Base-by-base conservation (phyloP, 2,113 vertebrate species). In the Sakesphorus luctuosus region DNA sequence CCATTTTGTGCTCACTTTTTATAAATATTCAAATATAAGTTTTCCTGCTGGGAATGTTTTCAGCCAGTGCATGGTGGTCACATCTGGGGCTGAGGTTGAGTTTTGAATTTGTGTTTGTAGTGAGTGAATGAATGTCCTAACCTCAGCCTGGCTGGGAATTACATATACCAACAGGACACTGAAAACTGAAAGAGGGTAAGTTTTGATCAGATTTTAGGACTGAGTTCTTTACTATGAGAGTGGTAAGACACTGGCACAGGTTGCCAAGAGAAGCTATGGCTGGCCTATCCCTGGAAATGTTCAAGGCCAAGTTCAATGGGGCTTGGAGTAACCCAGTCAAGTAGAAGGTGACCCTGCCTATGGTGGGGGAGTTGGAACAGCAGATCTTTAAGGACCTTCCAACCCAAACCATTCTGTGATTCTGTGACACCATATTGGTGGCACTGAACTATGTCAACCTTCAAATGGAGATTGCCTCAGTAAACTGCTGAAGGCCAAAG, bases 381-480 rank as follows among this genome's bases (percentile, higher is more conserved):
- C 8, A 33, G 36, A 61, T 7, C 46, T 69, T 33, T 69, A 13
- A 62, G 18, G 36, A 46, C 9, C 21, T 53, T 15, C 36, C 21
- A 61, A 12, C 4, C 3, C 55, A 69, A 77, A 53, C 21, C 38
- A 23, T 46, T 36, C 38, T 24, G 15, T n/a, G 23, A 61, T 62
- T n/a, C 63, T 24, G 8, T 43, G 24, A 13, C 10, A 5, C 29
- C 20, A 2, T 10, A 1, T 4, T 7, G 69, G 35, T 21, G 17
- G 10, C 13, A 35, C 31, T 19, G 18, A 72, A 31, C 12, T 24
- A 4, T 1, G 0, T 19, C 72, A 76, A 0, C 35, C 6, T 53
- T 43, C 46, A 29, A 1, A 15, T 49, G 40, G 36, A 58, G 13
- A 21, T 19, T 20, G 4, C 18, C 19, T 80, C 67, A 36, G 59